Base-by-base conservation (phyloP, 2,888 invertebrate genomes). In the Drosophila kokeensis region DNA sequence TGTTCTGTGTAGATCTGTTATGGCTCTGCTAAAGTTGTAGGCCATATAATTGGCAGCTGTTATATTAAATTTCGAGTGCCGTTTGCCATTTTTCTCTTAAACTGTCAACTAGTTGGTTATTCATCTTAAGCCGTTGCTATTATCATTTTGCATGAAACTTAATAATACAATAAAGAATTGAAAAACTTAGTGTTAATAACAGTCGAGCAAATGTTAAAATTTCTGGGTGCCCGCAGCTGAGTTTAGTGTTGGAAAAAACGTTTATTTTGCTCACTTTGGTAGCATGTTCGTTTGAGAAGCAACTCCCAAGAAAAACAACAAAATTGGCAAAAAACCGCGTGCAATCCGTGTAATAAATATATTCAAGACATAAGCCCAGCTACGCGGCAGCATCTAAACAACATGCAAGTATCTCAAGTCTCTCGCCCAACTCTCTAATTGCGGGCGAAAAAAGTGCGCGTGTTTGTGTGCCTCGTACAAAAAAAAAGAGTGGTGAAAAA, bases 241-340 rank as follows among this genome's bases (percentile, higher is more conserved):
- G 10, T 24, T 34, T 11, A 68, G 68, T 68, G 68, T 69, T 68
- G 68, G 40, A 11, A 40, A 69, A 49, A 15, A 34, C 40, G 50
- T 24, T 49, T 49, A 69, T 49, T 69, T 57, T 69, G 69, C 68
- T 68, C 68, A 58, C 24, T 68, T 57, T 50, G 58, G 69, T 68
- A 68, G 68, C 68, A 69, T 69, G 70, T 69, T 69, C 52, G 21
- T 52, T 59, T 59, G 13, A 69, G 69, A 58, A 76, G 66, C 68
- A 79, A 73, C 59, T 76, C 61, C 55, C 60, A 54, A 69, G 69
- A 77, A 79, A 78, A 79, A 81, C 81, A 79, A 79, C 81, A 69
- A 73, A 69, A 69, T 79, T 81, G 18, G 68, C 62, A 32, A 69
- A 69, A 81, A 81, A 81, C 79, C 79, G 79, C 79, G 79, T 79